These are phyloP conservation scores for Ganaspis sp. DNA, from an alignment of 1,140 invertebrate genomes.

Conservation along the genomic window DNA sequence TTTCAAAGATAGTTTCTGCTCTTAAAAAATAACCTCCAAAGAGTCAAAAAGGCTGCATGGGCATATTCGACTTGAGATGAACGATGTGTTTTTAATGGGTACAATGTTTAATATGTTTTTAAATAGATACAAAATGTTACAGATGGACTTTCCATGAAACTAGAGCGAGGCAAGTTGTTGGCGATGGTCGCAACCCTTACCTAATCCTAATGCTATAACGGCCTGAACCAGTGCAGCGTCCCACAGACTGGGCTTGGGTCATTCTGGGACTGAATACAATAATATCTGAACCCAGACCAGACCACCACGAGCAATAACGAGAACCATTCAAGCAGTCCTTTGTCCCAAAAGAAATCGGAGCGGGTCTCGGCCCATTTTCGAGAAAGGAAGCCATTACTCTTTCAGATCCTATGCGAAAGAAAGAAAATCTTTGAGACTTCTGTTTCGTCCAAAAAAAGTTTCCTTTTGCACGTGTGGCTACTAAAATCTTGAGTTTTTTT, in stretches of 20 bases:
- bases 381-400: slow-evolving; percentile 52
- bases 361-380: slow-evolving; percentile 43
- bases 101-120: no score
- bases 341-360: slow-evolving; percentile 41
- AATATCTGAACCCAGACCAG: not conserved
- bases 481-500: not conserved
- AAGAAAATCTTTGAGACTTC: slow-evolving; percentile 21
- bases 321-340: slow-evolving; percentile 51
- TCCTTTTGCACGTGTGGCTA: not conserved
- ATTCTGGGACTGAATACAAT: not conserved
- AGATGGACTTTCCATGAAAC: not conserved
- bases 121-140: no score
- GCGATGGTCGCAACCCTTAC: slow-evolving; percentile 55
- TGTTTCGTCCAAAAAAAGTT: slow-evolving; percentile 16
- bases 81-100: no score
- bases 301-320: slow-evolving; percentile 54
- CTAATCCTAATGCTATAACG: slow-evolving; percentile 18
- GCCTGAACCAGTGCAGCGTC: not conserved
- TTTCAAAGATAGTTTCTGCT: no score
- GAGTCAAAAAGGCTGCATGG: no score
- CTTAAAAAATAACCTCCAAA: no score
- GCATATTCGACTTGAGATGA: no score
- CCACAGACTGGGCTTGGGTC: not conserved
- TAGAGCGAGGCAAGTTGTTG: not conserved
- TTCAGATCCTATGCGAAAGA: slow-evolving; percentile 11